Evolutionary conservation across 2,797 vertebrate genomes (phyloP), one percentile per base, ranked within the genome.

Genomic region (Coregonus sp.): DNA sequence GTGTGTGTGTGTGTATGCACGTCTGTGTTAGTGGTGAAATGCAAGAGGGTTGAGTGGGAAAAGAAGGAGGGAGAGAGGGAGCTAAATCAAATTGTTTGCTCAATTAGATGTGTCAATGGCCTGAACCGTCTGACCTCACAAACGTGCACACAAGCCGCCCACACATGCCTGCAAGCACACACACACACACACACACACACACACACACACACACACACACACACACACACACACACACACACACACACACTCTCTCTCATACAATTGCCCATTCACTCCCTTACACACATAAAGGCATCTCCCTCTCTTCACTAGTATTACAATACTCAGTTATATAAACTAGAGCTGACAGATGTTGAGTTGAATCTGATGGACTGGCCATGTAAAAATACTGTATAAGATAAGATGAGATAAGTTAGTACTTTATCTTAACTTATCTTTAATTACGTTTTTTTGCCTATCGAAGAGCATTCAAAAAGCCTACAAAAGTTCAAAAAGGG

Each of bases 211-310:
- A 37, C 72, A 59, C 52, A 14, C n/a, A 70, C 29, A 35, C 35
- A 76, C 47, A n/a, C n/a, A 61, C 56, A 67, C 35, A 75, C 9
- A 50, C 40, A 74, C 29, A 33, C 31, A 33, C 31, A 33, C 31
- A 33, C 31, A 33, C 2, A 33, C 31, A 33, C 31, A 33, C 25
- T 25, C 25, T 25, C 6, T 15, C 50, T 50, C 29, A 73, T 25
- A 56, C n/a, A 29, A 18, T 14, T n/a, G 75, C 79, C 72, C 50
- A 89, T 78, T 86, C 86, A 86, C 40, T 0, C 40, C 11, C 40
- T 47, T 11, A 47, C 40, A 47, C 9, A 47, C 40, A 47, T 47
- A 40, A 40, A 40, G 40, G 40, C 40, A 9, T 40, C 40, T 40
- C 40, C 40, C 6, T 9, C 40, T 40, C 40, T 40, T 40, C 40